Evolutionary conservation across 1,140 invertebrate genomes (phyloP), one percentile per base, ranked within the genome.

Genomic region (Drosophila tani): DNA sequence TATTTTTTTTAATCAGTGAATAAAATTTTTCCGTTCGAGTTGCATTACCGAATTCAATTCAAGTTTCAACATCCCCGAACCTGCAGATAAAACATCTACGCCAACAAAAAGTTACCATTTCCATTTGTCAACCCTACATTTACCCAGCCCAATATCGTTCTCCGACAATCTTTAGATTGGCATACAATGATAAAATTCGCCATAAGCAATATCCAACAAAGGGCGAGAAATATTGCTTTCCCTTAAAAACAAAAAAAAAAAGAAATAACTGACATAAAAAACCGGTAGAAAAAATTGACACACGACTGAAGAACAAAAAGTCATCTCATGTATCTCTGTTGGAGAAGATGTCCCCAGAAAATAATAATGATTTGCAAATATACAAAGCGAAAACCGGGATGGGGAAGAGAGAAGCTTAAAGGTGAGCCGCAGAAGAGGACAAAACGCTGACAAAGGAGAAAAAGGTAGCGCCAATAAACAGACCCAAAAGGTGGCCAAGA

Each of bases 341-440:
- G 69, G 63, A 85, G 69, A 84, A 88, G 71, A 81, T 70, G 53
- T 88, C 76, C 66, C 63, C 81, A 60, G 81, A 69, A 87, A 90
- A 90, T 90, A 90, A 90, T 90, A 90, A 90, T 90, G 85, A 90
- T 90, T 90, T 90, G 85, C 81, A 90, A 90, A 90, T 79, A 90
- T 69, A 90, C 64, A 81, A 84, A 57, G 32, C 29, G 27, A 27
- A 27, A 14, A 17, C 27, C 47, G 11, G n/a, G n/a, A 46, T 9
- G 24, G 46, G 27, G 14, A 17, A 19, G 32, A n/a, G 47, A 8
- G 29, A 24, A 60, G 60, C 69, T 58, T 71, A 68, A 67, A 74
- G 62, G 67, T 68, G 66, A 50, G 62, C n/a, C n/a, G 14, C n/a
- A 7, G 53, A 40, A n/a, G 50, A 55, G 38, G 46, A 64, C 53